Percentiles rank a stretch among this genome's conserved stretches.
Conservation (phyloP, 1,140 invertebrate genomes). For the Argopecten irradians region DNA sequence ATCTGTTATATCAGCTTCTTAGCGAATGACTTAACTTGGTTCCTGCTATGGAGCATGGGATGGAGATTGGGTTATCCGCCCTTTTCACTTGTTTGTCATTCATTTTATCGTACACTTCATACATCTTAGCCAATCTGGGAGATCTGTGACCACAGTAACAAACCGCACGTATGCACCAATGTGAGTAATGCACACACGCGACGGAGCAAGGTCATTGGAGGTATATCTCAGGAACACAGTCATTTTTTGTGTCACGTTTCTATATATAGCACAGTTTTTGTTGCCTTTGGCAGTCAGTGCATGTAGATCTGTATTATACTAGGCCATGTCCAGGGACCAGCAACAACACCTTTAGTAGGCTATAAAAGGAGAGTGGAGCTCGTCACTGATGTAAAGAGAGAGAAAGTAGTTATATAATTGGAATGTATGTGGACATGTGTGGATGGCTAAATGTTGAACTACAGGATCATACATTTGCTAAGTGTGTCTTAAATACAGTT, state of each 20-base stretch:
- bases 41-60: background rate
- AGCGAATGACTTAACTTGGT: background rate
- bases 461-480: background rate
- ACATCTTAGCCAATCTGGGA: background rate
- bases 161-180: background rate
- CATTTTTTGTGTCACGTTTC: constrained; percentile 17
- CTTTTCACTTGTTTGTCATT: constrained; percentile 10
- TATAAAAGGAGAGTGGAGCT: background rate
- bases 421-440: background rate
- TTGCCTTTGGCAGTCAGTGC: constrained; percentile 20
- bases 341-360: background rate
- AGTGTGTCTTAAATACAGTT: background rate
- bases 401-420: no score
- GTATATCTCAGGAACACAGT: constrained; percentile 9
- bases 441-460: background rate
- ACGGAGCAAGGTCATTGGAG: constrained; percentile 20
- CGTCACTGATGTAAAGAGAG: background rate
- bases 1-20: background rate
- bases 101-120: background rate
- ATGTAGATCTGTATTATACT: constrained; percentile 1
- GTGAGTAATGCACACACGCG: background rate
- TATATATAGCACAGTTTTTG: constrained; percentile 23
- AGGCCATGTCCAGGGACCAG: constrained; percentile 13
- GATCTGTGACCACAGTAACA: constrained; percentile 1
- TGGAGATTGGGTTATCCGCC: constrained; percentile 12